Evolutionary conservation across 2,113 vertebrate genomes (phyloP).

Genomic region (Suncus etruscus): DNA sequence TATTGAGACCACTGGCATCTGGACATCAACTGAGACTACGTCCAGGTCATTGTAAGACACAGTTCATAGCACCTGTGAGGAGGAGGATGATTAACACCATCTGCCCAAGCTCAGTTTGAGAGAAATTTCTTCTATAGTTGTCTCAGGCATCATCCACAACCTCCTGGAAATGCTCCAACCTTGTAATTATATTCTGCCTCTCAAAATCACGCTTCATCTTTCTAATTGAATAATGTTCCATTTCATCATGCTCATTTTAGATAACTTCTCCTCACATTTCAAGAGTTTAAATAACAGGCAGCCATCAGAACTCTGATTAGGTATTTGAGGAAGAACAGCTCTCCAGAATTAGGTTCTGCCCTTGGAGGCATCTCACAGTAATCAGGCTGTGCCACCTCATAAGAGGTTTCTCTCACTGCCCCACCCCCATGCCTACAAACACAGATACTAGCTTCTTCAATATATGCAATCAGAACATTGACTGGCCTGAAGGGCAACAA

Average conservation of each 20-base stretch:
- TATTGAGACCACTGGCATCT: neutral
- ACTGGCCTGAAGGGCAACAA: neutral
- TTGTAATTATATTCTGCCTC: slow-evolving; percentile 65
- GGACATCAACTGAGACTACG: neutral
- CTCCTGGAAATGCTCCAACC: slow-evolving; percentile 61
- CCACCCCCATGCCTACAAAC: neutral
- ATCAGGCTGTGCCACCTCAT: neutral
- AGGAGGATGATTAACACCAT: neutral
- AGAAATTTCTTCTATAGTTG: slow-evolving; percentile 26
- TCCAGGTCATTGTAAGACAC: neutral
- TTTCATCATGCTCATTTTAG: slow-evolving; percentile 70
- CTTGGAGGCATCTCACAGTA: neutral
- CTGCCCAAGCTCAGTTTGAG: neutral
- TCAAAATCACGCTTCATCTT: slow-evolving; percentile 57
- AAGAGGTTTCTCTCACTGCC: neutral
- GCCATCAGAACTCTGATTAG: slow-evolving; percentile 25
- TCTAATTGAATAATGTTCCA: slow-evolving; percentile 72
- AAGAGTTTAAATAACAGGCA: slow-evolving; percentile 66
- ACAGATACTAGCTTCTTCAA: neutral
- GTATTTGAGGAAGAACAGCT: neutral
- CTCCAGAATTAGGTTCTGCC: slow-evolving; percentile 35
- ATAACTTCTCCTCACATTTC: slow-evolving; percentile 58
- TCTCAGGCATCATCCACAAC: slow-evolving; percentile 26
- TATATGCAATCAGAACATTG: neutral
- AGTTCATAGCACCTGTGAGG: neutral